Evolutionary conservation across 2,113 vertebrate genomes (phyloP).

Genomic region (Petrocephalus zakoni): DNA sequence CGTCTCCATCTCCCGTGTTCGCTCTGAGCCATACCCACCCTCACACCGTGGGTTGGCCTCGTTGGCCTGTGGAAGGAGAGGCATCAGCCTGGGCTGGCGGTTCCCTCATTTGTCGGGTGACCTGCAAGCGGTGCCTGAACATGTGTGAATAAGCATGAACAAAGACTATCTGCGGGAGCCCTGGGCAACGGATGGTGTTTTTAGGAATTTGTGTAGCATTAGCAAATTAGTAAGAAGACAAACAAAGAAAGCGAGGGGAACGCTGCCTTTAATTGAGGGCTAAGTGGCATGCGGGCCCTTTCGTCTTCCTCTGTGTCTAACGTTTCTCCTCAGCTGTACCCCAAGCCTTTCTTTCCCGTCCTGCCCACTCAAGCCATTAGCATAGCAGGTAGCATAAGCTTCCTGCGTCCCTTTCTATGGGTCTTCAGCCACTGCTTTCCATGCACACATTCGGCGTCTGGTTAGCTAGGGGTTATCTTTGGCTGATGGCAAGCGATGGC

Average conservation of each 20-base stretch:
- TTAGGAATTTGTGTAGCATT: conserved; percentile 31
- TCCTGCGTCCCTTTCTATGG: neutral
- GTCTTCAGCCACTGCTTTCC: neutral
- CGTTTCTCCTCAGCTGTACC: neutral
- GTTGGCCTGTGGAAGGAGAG: neutral
- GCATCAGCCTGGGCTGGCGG: neutral
- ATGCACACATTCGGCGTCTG: neutral
- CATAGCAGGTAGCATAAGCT: neutral
- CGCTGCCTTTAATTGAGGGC: neutral
- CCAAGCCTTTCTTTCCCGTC: neutral
- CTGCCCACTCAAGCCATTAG: neutral
- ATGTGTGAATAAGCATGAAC: conserved; percentile 41
- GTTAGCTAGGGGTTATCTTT: neutral
- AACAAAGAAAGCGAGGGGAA: conserved; percentile 14
- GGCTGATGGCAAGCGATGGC: conserved; percentile 33
- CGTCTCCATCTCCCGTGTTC: neutral
- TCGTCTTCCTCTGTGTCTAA: neutral
- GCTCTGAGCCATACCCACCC: neutral
- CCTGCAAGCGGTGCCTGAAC: conserved; percentile 29
- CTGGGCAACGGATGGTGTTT: conserved; percentile 34
- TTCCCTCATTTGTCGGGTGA: conserved; percentile 14
- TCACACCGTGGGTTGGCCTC: neutral
- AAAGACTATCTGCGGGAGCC: conserved; percentile 27
- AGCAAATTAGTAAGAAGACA: conserved; percentile 32
- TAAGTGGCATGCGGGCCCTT: neutral